Conservation (phyloP, 2,888 invertebrate species). For the Chouioia cunea region DNA sequence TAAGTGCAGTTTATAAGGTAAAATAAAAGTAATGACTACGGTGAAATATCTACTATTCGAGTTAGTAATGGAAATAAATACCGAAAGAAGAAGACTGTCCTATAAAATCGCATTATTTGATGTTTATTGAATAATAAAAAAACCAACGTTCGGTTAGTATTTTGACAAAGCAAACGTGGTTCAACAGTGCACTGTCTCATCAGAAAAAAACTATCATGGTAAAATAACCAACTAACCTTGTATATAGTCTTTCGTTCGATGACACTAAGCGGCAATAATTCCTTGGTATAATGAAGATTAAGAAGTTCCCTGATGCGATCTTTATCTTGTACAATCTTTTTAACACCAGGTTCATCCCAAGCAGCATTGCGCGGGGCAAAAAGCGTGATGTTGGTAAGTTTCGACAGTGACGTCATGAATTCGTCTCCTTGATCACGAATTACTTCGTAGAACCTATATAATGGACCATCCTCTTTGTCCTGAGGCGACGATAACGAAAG, state of each 20-base stretch:
- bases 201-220: too few species aligned
- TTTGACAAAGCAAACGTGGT: conserved; percentile 1
- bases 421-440: conserved; percentile 83
- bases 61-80: too few species aligned
- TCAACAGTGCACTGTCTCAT: too few species aligned
- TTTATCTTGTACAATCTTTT: conserved; percentile 76
- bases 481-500: conserved; percentile 56
- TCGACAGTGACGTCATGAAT: conserved; percentile 79
- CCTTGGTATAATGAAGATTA: conserved; percentile 84
- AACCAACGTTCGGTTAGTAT: too few species aligned
- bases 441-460: conserved; percentile 86
- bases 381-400: conserved; percentile 82
- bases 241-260: conserved; percentile 78
- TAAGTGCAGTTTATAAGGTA: too few species aligned
- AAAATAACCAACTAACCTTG: conserved; percentile 71
- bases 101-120: too few species aligned
- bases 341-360: conserved; percentile 81
- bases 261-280: conserved; percentile 80
- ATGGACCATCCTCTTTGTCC: conserved; percentile 81
- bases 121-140: too few species aligned
- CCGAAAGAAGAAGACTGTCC: too few species aligned
- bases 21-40: too few species aligned
- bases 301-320: conserved; percentile 82
- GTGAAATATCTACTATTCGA: too few species aligned
- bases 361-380: conserved; percentile 93